These are phyloP conservation scores for Teleiodes luculella DNA, from an alignment of 2,888 invertebrate species.

Conservation along the genomic window DNA sequence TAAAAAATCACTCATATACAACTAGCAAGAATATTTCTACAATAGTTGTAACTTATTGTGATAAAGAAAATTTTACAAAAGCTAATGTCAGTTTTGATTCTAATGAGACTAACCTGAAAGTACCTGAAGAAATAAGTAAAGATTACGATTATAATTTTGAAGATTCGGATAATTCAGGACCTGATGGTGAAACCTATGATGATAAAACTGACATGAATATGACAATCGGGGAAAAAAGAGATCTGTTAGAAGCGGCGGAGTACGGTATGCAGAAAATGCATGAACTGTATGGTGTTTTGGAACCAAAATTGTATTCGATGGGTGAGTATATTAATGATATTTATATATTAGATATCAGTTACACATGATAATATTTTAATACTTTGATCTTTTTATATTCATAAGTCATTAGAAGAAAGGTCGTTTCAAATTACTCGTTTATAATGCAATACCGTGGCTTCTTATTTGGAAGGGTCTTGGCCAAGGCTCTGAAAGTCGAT, in stretches of 20 bases:
- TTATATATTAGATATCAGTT: no score
- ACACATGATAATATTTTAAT: no score
- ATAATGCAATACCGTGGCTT: not conserved
- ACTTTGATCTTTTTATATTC: no score
- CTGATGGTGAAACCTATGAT: conserved; percentile 31
- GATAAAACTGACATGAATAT: conserved; percentile 33
- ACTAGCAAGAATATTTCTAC: conserved; percentile 66
- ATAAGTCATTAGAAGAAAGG: not conserved
- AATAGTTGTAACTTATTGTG: conserved; percentile 67
- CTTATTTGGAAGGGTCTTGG: not conserved
- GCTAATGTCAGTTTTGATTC: conserved; percentile 33
- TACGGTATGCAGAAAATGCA: conserved; percentile 83
- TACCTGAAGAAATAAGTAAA: conserved; percentile 20
- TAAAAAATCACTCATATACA: conserved; percentile 57
- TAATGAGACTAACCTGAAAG: conserved; percentile 32
- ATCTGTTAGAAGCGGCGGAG: conserved; percentile 82
- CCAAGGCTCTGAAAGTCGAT: not conserved
- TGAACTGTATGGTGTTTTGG: conserved; percentile 81
- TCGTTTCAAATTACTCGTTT: not conserved
- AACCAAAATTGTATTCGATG: conserved; percentile 83
- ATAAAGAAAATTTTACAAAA: conserved; percentile 51
- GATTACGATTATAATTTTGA: conserved; percentile 28
- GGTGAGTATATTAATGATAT: conserved; percentile 64
- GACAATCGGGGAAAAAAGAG: conserved; percentile 53
- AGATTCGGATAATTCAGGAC: conserved; percentile 23